A percentile compares a stretch with the other conserved stretches of the same genome.
These are phyloP conservation scores for Stenotaenia linearis DNA, from an alignment of 2,888 invertebrate genomes.

Conservation along the genomic window DNA sequence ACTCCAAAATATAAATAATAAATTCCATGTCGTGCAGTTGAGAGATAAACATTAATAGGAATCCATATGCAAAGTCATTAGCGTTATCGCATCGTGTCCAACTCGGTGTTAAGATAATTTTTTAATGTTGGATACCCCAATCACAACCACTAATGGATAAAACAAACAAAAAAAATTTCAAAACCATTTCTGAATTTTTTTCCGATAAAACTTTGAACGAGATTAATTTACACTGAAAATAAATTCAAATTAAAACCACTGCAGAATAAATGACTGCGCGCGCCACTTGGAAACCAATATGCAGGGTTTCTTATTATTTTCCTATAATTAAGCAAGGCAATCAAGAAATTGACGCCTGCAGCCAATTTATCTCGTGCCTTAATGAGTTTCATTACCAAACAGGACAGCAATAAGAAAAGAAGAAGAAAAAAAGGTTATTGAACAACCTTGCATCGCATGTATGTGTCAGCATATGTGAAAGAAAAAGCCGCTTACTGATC, in stretches of 20 bases:
- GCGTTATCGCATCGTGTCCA: too few species aligned
- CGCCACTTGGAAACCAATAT: neutral
- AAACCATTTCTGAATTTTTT: too few species aligned
- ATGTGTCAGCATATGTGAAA: neutral
- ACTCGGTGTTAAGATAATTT: too few species aligned
- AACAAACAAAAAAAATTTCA: too few species aligned
- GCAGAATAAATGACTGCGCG: neutral
- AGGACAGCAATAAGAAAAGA: neutral
- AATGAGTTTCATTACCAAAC: slow-evolving; percentile 3
- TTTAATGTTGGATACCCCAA: too few species aligned
- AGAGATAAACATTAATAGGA: too few species aligned
- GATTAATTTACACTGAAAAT: too few species aligned
- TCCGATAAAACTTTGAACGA: too few species aligned
- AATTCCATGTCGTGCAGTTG: too few species aligned
- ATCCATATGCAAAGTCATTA: too few species aligned
- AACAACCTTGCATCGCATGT: neutral
- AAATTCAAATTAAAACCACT: neutral
- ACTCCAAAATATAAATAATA: too few species aligned
- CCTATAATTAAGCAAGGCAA: neutral
- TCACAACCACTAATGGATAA: too few species aligned
- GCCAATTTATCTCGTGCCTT: neutral
- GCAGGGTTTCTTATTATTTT: neutral
- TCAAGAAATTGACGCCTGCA: slow-evolving; percentile 4
- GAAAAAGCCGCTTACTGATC: neutral
- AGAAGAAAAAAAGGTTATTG: neutral